phyloP scores from a whole-genome alignment of 2,797 vertebrate species.

The Sciurus vulgaris region DNA sequence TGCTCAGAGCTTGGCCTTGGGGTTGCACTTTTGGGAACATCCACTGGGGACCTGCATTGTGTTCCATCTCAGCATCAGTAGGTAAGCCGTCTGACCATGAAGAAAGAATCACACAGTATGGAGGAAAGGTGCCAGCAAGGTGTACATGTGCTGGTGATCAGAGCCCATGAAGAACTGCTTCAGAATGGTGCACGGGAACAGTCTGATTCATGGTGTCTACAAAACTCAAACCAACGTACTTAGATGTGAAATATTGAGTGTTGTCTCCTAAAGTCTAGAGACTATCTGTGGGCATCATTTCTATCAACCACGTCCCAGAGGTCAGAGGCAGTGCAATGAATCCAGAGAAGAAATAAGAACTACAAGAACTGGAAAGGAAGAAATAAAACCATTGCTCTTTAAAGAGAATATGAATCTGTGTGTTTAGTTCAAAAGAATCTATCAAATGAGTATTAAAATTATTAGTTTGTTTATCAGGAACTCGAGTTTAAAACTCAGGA shows the following conservation, averaged over 20 bases:
- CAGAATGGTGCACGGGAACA: not conserved
- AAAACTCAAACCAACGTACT: not conserved
- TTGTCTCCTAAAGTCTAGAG: not conserved
- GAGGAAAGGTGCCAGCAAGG: not conserved
- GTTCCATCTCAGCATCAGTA: not conserved
- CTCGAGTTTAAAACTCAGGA: not conserved
- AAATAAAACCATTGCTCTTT: not conserved
- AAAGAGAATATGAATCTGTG: not conserved
- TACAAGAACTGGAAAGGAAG: not conserved
- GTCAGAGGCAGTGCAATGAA: not conserved
- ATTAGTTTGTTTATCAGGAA: not conserved
- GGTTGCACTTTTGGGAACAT: not conserved
- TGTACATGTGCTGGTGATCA: accelerated
- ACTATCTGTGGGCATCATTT: not conserved
- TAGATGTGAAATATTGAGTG: not conserved
- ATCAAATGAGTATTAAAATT: not conserved
- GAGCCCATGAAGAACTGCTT: not conserved
- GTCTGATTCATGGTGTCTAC: too few species aligned
- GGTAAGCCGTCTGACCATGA: not conserved
- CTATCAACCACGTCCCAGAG: not conserved
- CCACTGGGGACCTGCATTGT: not conserved
- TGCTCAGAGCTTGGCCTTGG: not conserved
- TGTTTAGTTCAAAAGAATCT: not conserved
- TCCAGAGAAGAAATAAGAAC: not conserved
- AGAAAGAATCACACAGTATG: not conserved